Percentiles rank a stretch among this genome's conserved stretches.
Evolutionary conservation across 1,140 invertebrate genomes (phyloP).

Genomic region (Sarcophaga peregrina): DNA sequence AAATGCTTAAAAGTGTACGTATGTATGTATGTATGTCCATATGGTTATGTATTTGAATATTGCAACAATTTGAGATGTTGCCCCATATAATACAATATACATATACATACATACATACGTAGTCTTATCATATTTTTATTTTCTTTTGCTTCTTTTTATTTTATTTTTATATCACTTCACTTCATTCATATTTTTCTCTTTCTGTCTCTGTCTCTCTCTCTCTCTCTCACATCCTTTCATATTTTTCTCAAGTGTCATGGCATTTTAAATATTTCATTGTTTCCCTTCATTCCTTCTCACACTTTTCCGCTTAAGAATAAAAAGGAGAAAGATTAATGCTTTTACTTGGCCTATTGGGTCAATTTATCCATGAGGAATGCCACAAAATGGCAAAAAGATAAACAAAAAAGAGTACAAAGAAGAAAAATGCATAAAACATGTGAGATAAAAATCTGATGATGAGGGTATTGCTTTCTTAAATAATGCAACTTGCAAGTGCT

Average conservation of each 20-base stretch:
- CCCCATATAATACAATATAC: not conserved
- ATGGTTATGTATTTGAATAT: no score
- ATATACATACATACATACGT: not conserved
- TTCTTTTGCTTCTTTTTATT: not conserved
- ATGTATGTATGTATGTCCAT: no score
- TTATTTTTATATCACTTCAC: not conserved
- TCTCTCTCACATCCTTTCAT: not conserved
- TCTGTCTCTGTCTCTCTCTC: not conserved
- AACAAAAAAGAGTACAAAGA: no score
- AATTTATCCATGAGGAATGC: not conserved
- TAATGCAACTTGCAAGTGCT: no score
- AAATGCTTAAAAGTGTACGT: no score
- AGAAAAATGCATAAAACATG: no score
- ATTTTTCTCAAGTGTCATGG: not conserved
- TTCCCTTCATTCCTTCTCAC: not conserved
- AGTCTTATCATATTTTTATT: not conserved
- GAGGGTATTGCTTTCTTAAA: no score
- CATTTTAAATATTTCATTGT: not conserved
- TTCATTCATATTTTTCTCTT: not conserved
- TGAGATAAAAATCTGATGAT: no score
- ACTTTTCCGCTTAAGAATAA: not conserved
- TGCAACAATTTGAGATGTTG: not conserved
- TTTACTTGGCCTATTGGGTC: not conserved
- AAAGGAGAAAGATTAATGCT: slow-evolving; percentile 2
- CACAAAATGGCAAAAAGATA: no score